These are phyloP conservation scores for Barypeithes pellucidus DNA, from an alignment of 2,888 invertebrate genomes.

Conservation along the genomic window DNA sequence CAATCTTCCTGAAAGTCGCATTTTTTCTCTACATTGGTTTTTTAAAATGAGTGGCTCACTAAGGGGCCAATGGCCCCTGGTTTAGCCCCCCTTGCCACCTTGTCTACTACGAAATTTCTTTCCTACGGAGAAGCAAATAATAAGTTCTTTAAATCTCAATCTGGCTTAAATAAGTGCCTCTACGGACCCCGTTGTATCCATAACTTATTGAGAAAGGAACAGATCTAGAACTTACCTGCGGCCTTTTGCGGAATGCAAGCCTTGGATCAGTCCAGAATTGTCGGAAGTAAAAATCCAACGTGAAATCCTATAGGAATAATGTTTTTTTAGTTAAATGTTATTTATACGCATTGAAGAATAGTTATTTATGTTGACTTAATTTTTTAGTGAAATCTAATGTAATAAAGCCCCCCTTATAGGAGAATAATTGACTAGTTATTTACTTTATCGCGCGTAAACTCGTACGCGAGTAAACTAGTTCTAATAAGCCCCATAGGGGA, in stretches of 20 bases:
- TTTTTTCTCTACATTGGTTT: too few species aligned
- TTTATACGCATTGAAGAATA: neutral
- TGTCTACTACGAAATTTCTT: too few species aligned
- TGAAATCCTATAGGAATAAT: conserved; percentile 84
- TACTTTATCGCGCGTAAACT: neutral
- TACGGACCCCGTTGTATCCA: too few species aligned
- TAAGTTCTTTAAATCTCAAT: too few species aligned
- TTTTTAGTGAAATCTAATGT: conserved; percentile 1
- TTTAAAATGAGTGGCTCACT: too few species aligned
- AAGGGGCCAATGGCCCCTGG: too few species aligned
- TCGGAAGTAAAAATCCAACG: conserved; percentile 98
- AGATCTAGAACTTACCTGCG: conserved; percentile 81
- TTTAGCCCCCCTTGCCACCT: too few species aligned
- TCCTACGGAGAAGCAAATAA: too few species aligned
- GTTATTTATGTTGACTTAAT: conserved; percentile 22
- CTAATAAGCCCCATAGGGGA: neutral
- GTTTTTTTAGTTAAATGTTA: conserved; percentile 11
- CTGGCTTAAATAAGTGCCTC: too few species aligned
- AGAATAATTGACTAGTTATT: neutral
- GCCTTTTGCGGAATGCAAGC: conserved; percentile 91
- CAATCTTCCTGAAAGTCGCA: too few species aligned
- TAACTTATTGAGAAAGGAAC: neutral
- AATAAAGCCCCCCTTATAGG: neutral
- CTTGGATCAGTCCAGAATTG: conserved; percentile 99
- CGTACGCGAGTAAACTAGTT: neutral